phyloP scores from a whole-genome alignment of 2,888 invertebrate genomes.

The Conistra vaccinii region DNA sequence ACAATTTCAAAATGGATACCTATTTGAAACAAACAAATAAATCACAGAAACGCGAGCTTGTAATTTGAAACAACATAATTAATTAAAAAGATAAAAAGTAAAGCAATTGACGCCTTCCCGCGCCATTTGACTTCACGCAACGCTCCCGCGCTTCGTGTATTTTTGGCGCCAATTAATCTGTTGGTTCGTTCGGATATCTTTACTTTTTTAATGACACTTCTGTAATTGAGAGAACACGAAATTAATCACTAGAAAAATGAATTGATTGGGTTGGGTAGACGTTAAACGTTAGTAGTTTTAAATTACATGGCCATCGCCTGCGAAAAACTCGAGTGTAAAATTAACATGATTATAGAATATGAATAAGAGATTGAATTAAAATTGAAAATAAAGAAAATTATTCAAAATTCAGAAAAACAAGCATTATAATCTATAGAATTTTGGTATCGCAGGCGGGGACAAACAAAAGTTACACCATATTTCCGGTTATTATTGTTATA shows the following conservation, averaged over 20 bases:
- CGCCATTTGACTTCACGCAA: conserved; percentile 82
- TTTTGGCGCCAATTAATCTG: conserved; percentile 82
- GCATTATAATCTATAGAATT: too few species aligned
- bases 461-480: too few species aligned
- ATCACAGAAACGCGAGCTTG: conserved; percentile 76
- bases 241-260: conserved; percentile 13
- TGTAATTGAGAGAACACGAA: conserved; percentile 14
- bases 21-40: conserved; percentile 70
- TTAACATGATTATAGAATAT: too few species aligned
- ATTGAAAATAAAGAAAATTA: too few species aligned
- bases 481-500: too few species aligned
- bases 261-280: neutral
- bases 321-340: too few species aligned
- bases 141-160: conserved; percentile 75
- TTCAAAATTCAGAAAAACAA: too few species aligned
- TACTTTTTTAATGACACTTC: conserved; percentile 47
- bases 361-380: neutral
- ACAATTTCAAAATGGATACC: conserved; percentile 57
- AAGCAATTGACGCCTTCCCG: conserved; percentile 83
- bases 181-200: conserved; percentile 62
- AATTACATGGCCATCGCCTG: neutral
- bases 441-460: too few species aligned
- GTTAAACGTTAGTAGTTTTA: neutral
- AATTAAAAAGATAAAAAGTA: conserved; percentile 74
- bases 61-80: conserved; percentile 71